Conservation (phyloP, 2,888 invertebrate species). For the Boloria selene region DNA sequence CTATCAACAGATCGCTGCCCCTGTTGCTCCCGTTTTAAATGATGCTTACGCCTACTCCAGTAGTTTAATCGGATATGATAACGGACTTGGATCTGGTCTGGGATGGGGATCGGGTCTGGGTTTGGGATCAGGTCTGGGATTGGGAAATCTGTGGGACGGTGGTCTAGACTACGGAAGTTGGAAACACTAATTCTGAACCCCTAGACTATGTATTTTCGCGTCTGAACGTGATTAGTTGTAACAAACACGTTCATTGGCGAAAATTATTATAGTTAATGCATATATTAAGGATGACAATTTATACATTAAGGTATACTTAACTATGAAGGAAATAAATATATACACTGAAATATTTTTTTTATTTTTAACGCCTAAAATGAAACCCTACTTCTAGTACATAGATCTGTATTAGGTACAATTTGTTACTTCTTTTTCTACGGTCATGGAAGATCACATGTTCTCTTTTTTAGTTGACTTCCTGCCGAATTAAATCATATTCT, state of each 20-base stretch:
- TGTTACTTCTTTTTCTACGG: no score
- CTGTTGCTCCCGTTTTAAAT: conserved; percentile 20
- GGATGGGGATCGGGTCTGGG: conserved; percentile 1
- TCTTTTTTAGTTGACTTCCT: no score
- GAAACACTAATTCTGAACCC: conserved; percentile 29
- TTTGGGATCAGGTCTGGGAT: conserved; percentile 19
- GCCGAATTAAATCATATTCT: no score
- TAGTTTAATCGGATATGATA: conserved; percentile 12
- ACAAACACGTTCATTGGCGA: conserved; percentile 24
- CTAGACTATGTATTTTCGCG: conserved; percentile 27
- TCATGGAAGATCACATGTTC: no score
- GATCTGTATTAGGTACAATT: no score
- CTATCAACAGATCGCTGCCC: conserved; percentile 35
- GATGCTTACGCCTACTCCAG: conserved; percentile 13
- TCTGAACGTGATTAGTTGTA: conserved; percentile 25
- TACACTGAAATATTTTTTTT: neutral
- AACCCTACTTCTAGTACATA: no score
- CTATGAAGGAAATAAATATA: conserved; percentile 3
- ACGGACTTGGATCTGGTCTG: conserved; percentile 9
- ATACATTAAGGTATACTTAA: neutral
- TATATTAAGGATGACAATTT: neutral
- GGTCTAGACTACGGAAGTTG: conserved; percentile 34
- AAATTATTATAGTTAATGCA: conserved; percentile 27
- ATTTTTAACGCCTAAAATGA: neutral
- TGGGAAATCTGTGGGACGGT: conserved; percentile 26